A percentile compares a stretch with the other conserved stretches of the same genome.
These are phyloP conservation scores for Drepana falcataria DNA, from an alignment of 2,888 invertebrate species.

Conservation along the genomic window DNA sequence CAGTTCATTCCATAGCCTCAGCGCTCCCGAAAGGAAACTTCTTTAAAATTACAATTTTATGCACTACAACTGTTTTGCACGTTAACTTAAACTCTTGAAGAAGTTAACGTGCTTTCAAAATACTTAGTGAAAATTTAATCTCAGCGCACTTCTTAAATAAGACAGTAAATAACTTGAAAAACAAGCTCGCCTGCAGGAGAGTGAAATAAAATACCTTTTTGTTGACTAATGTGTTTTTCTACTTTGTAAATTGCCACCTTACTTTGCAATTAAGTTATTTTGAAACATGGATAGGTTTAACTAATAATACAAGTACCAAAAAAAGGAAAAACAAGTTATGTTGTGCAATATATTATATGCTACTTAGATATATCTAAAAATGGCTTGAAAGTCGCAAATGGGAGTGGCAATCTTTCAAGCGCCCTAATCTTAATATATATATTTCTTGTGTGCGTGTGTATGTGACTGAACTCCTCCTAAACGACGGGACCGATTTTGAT, in stretches of 20 bases:
- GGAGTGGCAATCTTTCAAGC: too few species aligned
- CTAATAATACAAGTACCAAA: too few species aligned
- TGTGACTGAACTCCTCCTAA: too few species aligned
- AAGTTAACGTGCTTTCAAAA: constrained; percentile 11
- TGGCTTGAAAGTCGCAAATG: too few species aligned
- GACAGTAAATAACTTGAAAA: constrained; percentile 10
- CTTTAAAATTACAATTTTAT: not conserved
- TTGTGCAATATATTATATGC: too few species aligned
- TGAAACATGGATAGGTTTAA: not conserved
- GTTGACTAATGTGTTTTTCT: not conserved
- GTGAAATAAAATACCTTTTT: not conserved
- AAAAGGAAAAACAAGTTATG: too few species aligned
- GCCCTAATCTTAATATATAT: too few species aligned
- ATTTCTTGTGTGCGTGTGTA: too few species aligned
- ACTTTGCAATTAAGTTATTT: not conserved
- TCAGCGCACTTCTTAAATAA: constrained; percentile 16
- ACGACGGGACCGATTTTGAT: too few species aligned
- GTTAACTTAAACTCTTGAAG: constrained; percentile 3
- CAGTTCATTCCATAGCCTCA: too few species aligned
- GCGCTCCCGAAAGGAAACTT: too few species aligned
- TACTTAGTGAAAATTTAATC: constrained; percentile 14
- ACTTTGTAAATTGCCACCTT: not conserved
- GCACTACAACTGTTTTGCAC: not conserved
- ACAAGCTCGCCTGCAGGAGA: not conserved
- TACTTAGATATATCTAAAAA: too few species aligned